Base-by-base conservation (phyloP, 2,888 invertebrate species). In the Acronicta leporina region DNA sequence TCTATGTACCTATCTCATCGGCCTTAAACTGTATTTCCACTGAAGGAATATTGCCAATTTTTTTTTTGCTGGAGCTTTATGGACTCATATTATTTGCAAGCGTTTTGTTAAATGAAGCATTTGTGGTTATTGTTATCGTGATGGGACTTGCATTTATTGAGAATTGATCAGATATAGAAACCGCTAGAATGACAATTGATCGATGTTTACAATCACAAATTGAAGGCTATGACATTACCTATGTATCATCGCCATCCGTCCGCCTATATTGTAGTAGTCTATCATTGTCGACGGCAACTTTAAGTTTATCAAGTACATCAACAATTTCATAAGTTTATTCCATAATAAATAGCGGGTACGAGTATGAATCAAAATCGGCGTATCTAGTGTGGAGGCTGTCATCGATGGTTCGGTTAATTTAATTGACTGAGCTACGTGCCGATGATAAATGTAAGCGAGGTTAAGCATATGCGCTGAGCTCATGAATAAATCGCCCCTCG, bases 361-460 rank as follows among this genome's bases (percentile, higher is more conserved):
- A 40, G 55, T 68, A 89, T 87, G 85, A 35, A 68, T 73, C 81
- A 86, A 87, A 88, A 85, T 84, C 81, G 75, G 83, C 73, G 83
- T 90, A 87, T 89, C 88, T 88, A 86, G 83, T 87, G 84, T 84
- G 83, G 83, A 81, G 81, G 82, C 89, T 92, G 91, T 93, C 92
- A 88, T 86, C 91, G 90, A 86, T 84, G 88, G 88, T 88, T 87
- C 86, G 88, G 84, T 92, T 92, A 92, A 92, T 92, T 91, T 91
- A 93, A 93, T 94, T 94, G 93, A 94, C 92, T 89, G 90, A 88
- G 87, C 82, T 86, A 83, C 84, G 85, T 88, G 85, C 85, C 82
- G 91, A 92, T 93, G 93, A 93, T 94, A 92, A 92, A 94, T 93
- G 92, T 85, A 82, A 82, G 87, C 81, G 81, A 87, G 90, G 93